Percentiles rank a stretch among this genome's conserved stretches.
Conservation (phyloP, 2,797 vertebrate genomes). For the Sebastolobus altivelis region DNA sequence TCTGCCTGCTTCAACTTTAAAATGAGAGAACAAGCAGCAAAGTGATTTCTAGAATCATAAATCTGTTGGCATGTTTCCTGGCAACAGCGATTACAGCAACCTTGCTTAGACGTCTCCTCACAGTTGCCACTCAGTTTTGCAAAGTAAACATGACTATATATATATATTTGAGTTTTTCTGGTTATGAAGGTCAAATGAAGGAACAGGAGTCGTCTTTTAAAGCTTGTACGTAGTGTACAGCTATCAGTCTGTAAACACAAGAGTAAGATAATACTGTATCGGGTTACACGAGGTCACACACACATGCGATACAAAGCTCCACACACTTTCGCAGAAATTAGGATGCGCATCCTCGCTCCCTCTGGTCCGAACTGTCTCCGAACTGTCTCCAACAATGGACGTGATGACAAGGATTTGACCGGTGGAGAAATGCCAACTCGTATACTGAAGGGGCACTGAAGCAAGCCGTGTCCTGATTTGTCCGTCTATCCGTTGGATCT, state of each 20-base stretch:
- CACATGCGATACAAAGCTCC: not conserved
- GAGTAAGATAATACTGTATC: not conserved
- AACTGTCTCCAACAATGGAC: not conserved
- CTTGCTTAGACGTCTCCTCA: not conserved
- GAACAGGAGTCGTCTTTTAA: not conserved
- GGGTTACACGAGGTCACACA: not conserved
- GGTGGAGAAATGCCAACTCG: not conserved
- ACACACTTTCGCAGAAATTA: not conserved
- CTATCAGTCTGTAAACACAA: constrained; percentile 16
- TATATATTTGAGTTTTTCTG: not conserved
- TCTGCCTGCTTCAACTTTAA: too few species aligned
- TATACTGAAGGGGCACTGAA: not conserved
- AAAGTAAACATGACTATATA: not conserved
- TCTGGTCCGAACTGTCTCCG: not conserved
- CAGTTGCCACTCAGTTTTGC: not conserved
- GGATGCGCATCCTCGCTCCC: not conserved
- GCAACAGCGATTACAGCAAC: not conserved
- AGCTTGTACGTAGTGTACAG: not conserved
- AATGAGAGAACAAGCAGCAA: not conserved
- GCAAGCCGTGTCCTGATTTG: constrained; percentile 11
- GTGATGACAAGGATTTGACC: not conserved
- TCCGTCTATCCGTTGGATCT: not conserved
- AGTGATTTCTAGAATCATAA: not conserved
- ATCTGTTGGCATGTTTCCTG: not conserved
- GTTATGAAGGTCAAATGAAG: not conserved